A percentile compares a stretch with the other conserved stretches of the same genome.
phyloP scores from a whole-genome alignment of 2,113 vertebrate species.

The Anser brachyrhynchus region DNA sequence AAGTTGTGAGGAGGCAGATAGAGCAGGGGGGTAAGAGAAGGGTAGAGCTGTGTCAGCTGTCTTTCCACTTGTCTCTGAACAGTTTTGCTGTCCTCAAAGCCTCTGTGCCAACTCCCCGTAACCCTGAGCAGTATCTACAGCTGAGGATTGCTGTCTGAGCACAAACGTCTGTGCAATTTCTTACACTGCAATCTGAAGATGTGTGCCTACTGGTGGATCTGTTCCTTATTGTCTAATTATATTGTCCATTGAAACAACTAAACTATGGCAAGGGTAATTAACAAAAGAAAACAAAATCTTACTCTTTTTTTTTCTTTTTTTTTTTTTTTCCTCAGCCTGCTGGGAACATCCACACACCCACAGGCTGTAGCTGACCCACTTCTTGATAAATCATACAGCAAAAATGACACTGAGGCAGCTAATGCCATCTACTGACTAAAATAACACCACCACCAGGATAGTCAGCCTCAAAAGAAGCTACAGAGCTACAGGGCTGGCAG shows the following conservation, averaged over 20 bases:
- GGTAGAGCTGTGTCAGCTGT: neutral
- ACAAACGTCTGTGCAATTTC: neutral
- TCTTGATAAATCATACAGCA: constrained; percentile 18
- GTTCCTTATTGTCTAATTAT: constrained; percentile 16
- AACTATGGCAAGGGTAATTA: constrained; percentile 49
- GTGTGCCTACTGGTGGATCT: neutral
- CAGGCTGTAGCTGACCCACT: constrained; percentile 57
- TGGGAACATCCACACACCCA: constrained; percentile 27
- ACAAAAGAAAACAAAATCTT: constrained; percentile 16
- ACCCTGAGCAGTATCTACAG: neutral
- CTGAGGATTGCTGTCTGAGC: neutral
- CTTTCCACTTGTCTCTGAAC: neutral
- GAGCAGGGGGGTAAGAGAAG: neutral
- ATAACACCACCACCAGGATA: neutral
- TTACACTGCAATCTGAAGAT: neutral
- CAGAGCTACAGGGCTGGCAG: neutral
- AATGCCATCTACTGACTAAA: constrained; percentile 65
- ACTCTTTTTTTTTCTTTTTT: neutral
- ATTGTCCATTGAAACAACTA: constrained; percentile 25
- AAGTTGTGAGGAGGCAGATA: neutral
- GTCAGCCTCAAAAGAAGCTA: neutral
- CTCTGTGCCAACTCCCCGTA: neutral
- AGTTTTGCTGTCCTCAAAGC: neutral
- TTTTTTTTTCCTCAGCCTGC: neutral
- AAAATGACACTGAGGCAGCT: constrained; percentile 43